A percentile compares a stretch with the other conserved stretches of the same genome.
Conservation (phyloP, 2,797 vertebrate species). For the Helarctos malayanus region DNA sequence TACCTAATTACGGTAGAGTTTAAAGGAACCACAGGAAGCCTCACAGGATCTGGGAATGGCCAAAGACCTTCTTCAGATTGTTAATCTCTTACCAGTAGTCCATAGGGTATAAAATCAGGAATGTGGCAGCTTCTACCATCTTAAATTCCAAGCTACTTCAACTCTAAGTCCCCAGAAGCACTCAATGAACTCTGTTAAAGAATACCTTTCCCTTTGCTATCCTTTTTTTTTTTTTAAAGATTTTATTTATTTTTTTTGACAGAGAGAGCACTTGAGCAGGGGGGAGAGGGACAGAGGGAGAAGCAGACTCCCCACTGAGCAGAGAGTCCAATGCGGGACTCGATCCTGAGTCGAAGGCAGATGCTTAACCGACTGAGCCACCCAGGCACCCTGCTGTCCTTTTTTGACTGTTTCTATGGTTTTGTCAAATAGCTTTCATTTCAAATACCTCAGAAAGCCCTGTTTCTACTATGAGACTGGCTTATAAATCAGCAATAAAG, state of each 20-base stretch:
- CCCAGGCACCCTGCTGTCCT: neutral
- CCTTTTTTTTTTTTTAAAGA: neutral
- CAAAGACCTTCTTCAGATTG: neutral
- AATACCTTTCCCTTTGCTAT: neutral
- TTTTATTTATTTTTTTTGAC: too few species aligned
- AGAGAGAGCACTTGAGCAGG: too few species aligned
- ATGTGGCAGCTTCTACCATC: slow-evolving; percentile 24
- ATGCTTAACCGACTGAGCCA: too few species aligned
- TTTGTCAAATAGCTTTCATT: neutral
- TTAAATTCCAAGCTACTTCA: slow-evolving; percentile 13
- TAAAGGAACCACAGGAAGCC: neutral
- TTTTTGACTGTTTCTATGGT: neutral
- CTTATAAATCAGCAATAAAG: slow-evolving; percentile 45
- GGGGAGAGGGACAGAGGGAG: too few species aligned
- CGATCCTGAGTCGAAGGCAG: too few species aligned
- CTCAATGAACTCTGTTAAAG: neutral
- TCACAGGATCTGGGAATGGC: neutral
- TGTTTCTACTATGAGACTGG: neutral
- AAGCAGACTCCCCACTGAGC: too few species aligned
- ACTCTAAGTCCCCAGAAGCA: neutral
- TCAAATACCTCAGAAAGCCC: slow-evolving; percentile 15
- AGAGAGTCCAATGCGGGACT: too few species aligned
- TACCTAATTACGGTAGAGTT: neutral
- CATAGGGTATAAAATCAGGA: neutral
- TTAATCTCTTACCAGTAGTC: neutral